Evolutionary conservation across 2,888 invertebrate species (phyloP).

Genomic region (Linyphia triangularis): DNA sequence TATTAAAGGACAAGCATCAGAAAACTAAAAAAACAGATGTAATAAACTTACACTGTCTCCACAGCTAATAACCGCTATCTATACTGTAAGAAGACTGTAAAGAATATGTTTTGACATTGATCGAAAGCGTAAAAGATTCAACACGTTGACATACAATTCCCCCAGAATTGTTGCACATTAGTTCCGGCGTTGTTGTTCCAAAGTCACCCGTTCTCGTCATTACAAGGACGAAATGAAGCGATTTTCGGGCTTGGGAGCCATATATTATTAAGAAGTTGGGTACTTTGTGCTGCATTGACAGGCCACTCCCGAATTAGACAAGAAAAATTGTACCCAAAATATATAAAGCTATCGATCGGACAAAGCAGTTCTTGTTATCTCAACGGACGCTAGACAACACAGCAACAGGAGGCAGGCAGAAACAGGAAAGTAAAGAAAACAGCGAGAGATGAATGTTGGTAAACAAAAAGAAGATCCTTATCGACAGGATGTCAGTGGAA

Average conservation of each 20-base stretch:
- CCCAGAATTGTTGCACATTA: not conserved
- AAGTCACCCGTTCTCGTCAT: conserved; percentile 8
- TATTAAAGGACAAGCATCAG: too few relatives aligned
- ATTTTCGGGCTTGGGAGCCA: not conserved
- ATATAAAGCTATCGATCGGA: conserved; percentile 37
- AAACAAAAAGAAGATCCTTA: conserved; percentile 29
- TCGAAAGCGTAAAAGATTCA: conserved; percentile 18
- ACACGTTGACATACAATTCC: conserved; percentile 1
- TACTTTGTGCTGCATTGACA: conserved; percentile 16
- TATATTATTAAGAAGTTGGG: conserved; percentile 31
- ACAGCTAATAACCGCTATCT: too few relatives aligned
- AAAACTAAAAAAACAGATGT: too few relatives aligned
- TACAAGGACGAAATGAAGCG: not conserved
- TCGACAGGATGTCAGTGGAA: conserved; percentile 46
- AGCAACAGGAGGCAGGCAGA: not conserved
- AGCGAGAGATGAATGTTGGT: conserved; percentile 14
- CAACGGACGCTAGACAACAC: not conserved
- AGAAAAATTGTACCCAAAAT: conserved; percentile 41
- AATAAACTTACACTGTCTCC: too few relatives aligned
- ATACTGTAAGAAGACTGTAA: too few relatives aligned
- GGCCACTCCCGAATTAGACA: conserved; percentile 9
- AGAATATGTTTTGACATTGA: too few relatives aligned
- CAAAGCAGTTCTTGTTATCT: conserved; percentile 19
- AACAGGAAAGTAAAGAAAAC: not conserved
- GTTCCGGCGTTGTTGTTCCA: conserved; percentile 5